Evolutionary conservation across 2,797 vertebrate genomes (phyloP).

Genomic region (Muscicapa comitata): DNA sequence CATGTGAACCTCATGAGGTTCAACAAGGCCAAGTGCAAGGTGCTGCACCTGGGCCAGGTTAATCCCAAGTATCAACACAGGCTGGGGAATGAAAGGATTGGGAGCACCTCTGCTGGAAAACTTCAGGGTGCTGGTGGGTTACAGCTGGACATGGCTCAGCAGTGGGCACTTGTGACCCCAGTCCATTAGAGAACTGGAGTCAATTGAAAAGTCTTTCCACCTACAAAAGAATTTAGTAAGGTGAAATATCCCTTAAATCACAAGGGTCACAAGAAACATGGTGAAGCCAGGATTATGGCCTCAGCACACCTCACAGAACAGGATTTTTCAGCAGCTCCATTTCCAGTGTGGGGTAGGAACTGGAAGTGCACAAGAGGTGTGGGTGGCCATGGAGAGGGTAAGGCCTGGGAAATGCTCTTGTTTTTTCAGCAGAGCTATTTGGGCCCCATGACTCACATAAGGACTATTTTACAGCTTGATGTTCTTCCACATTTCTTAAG

Average conservation of each 20-base stretch:
- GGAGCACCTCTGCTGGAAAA: neutral
- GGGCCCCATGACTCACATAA: neutral
- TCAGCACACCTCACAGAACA: fast-evolving
- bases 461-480: neutral
- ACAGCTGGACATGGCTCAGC: neutral
- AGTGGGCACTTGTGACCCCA: neutral
- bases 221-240: neutral
- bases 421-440: neutral
- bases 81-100: neutral
- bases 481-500: constrained; percentile 6
- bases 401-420: neutral
- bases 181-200: neutral
- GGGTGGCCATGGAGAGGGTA: neutral
- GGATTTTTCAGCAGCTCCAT: neutral
- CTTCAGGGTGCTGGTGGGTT: neutral
- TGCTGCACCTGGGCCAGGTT: neutral
- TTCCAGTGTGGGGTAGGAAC: neutral
- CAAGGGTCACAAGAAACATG: neutral
- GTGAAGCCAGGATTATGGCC: neutral
- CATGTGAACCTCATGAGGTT: neutral
- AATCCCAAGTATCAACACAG: neutral
- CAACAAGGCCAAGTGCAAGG: neutral
- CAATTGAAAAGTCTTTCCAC: neutral
- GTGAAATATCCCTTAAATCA: neutral
- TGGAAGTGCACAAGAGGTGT: neutral